A percentile compares a stretch with the other conserved stretches of the same genome.
These are phyloP conservation scores for Tetramorium simillimum DNA, from an alignment of 1,140 invertebrate species.

Conservation along the genomic window DNA sequence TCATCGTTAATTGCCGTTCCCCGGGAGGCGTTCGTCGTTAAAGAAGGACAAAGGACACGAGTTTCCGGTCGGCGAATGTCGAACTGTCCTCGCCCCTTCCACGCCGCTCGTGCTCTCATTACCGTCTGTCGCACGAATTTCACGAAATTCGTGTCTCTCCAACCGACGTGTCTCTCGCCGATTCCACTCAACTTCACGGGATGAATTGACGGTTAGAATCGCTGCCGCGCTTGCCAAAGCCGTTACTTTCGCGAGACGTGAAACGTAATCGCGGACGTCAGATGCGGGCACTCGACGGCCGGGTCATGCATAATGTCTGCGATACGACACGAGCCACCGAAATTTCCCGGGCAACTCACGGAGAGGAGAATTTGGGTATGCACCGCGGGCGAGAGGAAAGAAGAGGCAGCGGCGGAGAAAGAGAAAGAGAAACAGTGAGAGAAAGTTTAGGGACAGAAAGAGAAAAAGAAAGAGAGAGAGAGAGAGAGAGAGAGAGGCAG, in stretches of 20 bases:
- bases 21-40: background rate
- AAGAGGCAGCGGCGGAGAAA: background rate
- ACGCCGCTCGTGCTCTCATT: background rate
- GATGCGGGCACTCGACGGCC: slow-evolving; percentile 9
- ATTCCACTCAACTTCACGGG: background rate
- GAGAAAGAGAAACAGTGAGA: background rate
- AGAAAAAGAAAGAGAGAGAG: background rate
- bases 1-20: slow-evolving; percentile 1
- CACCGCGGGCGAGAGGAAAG: background rate
- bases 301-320: slow-evolving; percentile 30
- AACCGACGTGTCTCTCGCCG: background rate
- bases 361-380: background rate
- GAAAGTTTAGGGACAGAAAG: background rate
- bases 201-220: background rate
- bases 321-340: background rate
- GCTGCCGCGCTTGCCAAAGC: background rate
- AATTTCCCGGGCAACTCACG: background rate
- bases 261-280: background rate
- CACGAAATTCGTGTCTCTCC: background rate
- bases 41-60: background rate
- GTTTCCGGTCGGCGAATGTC: background rate
- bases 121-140: background rate
- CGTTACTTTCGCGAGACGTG: background rate
- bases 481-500: background rate
- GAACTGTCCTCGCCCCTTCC: background rate